phyloP scores from a whole-genome alignment of 2,113 vertebrate genomes.

The Lampris megalopsis region DNA sequence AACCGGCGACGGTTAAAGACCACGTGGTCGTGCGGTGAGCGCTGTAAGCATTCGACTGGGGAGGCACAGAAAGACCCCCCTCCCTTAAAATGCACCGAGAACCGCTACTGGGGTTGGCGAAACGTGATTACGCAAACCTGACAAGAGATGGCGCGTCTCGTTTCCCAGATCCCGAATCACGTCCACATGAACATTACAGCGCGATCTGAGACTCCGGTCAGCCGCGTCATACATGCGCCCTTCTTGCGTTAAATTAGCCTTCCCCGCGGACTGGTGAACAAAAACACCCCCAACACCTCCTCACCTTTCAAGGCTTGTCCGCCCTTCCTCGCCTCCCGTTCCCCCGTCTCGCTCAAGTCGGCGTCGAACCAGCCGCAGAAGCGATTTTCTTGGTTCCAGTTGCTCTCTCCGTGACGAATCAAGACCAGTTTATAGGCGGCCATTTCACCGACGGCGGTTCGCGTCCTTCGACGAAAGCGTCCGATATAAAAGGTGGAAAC shows the following conservation, averaged over 20 bases:
- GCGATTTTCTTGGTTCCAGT: constrained; percentile 96
- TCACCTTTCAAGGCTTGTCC: constrained; percentile 87
- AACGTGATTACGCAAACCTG: no score
- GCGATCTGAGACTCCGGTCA: no score
- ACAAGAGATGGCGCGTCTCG: no score
- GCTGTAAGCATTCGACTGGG: no score
- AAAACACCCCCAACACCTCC: constrained; percentile 24
- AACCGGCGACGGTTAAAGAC: no score
- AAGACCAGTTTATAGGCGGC: constrained; percentile 89
- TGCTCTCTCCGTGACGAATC: constrained; percentile 94
- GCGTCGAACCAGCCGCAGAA: constrained; percentile 98
- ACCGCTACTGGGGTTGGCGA: no score
- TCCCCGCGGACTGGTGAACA: neutral
- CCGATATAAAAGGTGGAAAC: neutral
- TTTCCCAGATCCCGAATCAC: no score
- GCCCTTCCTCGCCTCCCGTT: constrained; percentile 88
- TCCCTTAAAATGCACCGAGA: no score
- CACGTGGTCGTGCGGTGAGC: no score
- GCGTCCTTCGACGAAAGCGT: neutral
- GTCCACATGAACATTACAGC: no score
- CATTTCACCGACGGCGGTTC: constrained; percentile 34
- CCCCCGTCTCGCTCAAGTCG: constrained; percentile 90
- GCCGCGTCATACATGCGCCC: no score
- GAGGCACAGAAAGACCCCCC: no score
- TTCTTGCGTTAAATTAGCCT: neutral